phyloP scores from a whole-genome alignment of 1,140 invertebrate species.

The Eumeta japonica region DNA sequence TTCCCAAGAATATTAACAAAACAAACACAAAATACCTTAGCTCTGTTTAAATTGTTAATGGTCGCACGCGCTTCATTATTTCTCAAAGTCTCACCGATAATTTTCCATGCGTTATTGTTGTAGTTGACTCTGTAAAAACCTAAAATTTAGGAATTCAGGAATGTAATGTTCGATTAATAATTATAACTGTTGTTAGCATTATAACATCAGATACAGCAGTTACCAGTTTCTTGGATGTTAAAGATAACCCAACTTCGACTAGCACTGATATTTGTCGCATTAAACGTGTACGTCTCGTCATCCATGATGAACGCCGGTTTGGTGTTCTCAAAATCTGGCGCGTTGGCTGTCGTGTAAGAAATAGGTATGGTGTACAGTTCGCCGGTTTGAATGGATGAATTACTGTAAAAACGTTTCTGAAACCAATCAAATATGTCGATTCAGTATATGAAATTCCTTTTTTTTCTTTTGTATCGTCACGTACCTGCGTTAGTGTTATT shows the following conservation, averaged over 20 bases:
- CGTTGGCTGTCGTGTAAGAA: slow-evolving; percentile 52
- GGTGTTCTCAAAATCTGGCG: slow-evolving; percentile 58
- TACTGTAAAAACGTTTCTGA: slow-evolving; percentile 41
- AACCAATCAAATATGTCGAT: slow-evolving; percentile 8
- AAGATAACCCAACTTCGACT: slow-evolving; percentile 65
- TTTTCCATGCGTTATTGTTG: slow-evolving; percentile 64
- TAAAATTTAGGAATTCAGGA: slow-evolving; percentile 20
- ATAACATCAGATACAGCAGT: slow-evolving; percentile 4
- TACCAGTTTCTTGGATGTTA: slow-evolving; percentile 69
- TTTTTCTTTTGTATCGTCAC: slow-evolving; percentile 3
- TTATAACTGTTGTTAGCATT: too few relatives aligned
- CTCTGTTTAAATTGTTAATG: slow-evolving; percentile 73
- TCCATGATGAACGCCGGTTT: slow-evolving; percentile 57
- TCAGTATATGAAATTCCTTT: neutral
- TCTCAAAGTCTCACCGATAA: slow-evolving; percentile 56
- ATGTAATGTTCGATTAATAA: too few relatives aligned
- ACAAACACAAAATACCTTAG: slow-evolving; percentile 68
- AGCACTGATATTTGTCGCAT: slow-evolving; percentile 15
- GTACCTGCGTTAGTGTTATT: slow-evolving; percentile 53
- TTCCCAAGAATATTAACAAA: neutral
- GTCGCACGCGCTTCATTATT: slow-evolving; percentile 39
- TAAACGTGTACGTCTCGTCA: slow-evolving; percentile 21
- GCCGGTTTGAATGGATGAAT: slow-evolving; percentile 24
- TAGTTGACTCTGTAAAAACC: slow-evolving; percentile 83
- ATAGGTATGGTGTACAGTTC: slow-evolving; percentile 64